Conservation (phyloP, 2,113 vertebrate genomes). For the Columbina picui region DNA sequence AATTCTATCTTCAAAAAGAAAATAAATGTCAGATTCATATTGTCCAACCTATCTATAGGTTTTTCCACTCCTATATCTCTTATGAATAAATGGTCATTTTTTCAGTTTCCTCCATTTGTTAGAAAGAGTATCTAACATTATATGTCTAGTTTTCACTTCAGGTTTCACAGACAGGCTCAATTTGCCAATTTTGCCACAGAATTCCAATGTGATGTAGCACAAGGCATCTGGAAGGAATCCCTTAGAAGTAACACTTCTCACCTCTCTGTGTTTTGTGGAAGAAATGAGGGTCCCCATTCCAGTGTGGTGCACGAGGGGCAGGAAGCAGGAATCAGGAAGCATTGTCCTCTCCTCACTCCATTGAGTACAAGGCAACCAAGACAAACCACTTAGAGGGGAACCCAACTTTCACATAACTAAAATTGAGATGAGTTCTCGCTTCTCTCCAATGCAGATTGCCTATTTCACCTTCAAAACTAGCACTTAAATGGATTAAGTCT, state of each 20-base stretch:
- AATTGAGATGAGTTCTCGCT: neutral
- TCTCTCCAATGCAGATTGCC: neutral
- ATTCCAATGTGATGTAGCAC: neutral
- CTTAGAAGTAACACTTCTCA: neutral
- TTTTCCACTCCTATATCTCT: neutral
- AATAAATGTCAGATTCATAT: neutral
- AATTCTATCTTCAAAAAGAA: neutral
- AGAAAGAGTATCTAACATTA: neutral
- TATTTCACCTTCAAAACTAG: neutral
- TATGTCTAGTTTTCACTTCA: neutral
- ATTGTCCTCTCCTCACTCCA: neutral
- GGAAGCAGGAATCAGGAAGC: neutral
- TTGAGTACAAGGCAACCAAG: neutral
- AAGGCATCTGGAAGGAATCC: neutral
- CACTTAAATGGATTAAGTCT: neutral
- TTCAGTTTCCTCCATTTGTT: neutral
- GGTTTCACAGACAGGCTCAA: neutral
- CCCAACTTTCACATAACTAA: neutral
- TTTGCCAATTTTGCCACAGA: neutral
- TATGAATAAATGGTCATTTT: neutral
- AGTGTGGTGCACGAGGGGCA: accelerated
- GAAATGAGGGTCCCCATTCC: accelerated
- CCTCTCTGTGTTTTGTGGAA: neutral
- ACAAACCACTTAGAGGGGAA: accelerated
- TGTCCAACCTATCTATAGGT: neutral